Base-by-base conservation (phyloP, 2,888 invertebrate species). In the Zygaena filipendulae region DNA sequence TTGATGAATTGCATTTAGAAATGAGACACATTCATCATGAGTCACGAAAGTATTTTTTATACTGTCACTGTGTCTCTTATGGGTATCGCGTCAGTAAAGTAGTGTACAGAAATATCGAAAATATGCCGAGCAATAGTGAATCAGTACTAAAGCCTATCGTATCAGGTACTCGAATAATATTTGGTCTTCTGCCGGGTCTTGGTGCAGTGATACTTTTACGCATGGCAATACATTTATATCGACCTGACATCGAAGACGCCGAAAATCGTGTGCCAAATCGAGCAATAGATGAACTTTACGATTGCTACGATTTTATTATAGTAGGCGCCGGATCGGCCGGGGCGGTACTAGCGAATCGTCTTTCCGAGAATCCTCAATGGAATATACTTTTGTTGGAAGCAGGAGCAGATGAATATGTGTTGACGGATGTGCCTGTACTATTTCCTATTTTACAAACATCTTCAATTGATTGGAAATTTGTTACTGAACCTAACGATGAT, bases 281-380 rank as follows among this genome's bases (percentile, higher is more conserved):
- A 11, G 62, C 75, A 0, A 53, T 84, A 0, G 62, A 75, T 6
- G 59, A 84, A 2, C 51, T 91, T 4, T 62, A 77, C 8, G 68
- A 82, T 3, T 81, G 79, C 25, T 92, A 92, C 47, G 92, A 93
- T 58, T 92, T 92, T 46, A 82, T 92, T 4, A 82, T 92, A 28
- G 77, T 93, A 2, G 93, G 93, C 0, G 93, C 84, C 1, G 95
- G 94, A 1, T 88, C 91, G 2, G 92, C 91, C 0, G 94, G 93
- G 2, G 81, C 91, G 2, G 92, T 89, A 0, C 37, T 95, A 29
- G 94, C 94, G 0, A 87, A 86, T 40, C 77, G 93, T 13, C 69
- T 94, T 0, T 86, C 90, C 3, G 92, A 92, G 63, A 86, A 88
- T 43, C 70, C 84, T 0, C 63, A 84, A 11, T 90, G 90, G 87